Evolutionary conservation across 2,888 invertebrate species (phyloP).

Genomic region (Aleiodes leptofemur): DNA sequence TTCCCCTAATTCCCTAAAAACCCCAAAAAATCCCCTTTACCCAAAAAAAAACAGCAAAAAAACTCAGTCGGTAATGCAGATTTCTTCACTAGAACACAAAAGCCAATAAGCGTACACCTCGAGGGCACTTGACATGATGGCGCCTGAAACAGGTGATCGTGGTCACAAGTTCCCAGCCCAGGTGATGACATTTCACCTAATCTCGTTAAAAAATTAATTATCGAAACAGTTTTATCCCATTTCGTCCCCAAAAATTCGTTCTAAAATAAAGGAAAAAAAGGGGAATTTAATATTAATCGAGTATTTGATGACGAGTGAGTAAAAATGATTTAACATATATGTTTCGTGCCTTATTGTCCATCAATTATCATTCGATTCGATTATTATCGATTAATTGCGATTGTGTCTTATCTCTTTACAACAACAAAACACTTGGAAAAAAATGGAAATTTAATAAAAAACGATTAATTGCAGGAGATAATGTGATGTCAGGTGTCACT

Average conservation of each 20-base stretch:
- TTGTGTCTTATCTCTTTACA: slow-evolving; percentile 15
- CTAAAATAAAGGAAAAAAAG: not conserved
- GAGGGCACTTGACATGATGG: slow-evolving; percentile 29
- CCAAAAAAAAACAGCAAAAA: not conserved
- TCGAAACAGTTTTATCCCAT: no score
- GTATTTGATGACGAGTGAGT: not conserved
- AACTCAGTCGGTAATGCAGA: not conserved
- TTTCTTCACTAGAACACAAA: not conserved
- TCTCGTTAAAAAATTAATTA: not conserved
- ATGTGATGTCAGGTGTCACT: slow-evolving; percentile 1
- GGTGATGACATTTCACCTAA: slow-evolving; percentile 19
- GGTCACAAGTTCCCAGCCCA: slow-evolving; percentile 17
- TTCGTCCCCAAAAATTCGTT: not conserved
- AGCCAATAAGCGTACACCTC: not conserved
- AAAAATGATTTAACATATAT: slow-evolving; percentile 19
- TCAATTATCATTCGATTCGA: slow-evolving; percentile 6
- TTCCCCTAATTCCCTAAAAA: no score
- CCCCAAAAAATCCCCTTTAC: not conserved
- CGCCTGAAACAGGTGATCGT: slow-evolving; percentile 36
- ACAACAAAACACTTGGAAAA: not conserved
- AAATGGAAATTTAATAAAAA: not conserved
- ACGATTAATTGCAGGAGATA: not conserved
- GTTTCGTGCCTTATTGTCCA: slow-evolving; percentile 21
- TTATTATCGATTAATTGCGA: slow-evolving; percentile 11
- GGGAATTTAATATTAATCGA: not conserved